Evolutionary conservation across 2,113 vertebrate species (phyloP).

Genomic region (Varanus salvator): DNA sequence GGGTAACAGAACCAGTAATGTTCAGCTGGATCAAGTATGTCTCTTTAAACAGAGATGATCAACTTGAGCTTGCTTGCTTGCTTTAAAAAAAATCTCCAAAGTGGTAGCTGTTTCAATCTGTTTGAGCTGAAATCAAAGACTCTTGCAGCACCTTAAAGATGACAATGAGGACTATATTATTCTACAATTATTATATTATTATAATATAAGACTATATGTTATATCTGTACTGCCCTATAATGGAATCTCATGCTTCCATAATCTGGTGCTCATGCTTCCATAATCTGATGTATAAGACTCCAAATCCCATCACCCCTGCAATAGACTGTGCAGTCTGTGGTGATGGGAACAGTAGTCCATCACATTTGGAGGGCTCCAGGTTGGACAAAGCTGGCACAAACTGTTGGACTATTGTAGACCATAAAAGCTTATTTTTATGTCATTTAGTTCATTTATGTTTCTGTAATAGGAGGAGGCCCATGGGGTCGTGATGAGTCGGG

Average conservation of each 20-base stretch:
- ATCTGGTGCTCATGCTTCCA: too few species aligned
- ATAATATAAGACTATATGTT: too few species aligned
- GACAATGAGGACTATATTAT: too few species aligned
- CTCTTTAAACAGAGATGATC: background rate
- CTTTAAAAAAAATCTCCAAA: background rate
- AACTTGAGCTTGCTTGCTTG: constrained; percentile 17
- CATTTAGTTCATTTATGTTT: background rate
- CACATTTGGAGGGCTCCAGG: background rate
- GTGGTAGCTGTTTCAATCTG: background rate
- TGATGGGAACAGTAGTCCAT: background rate
- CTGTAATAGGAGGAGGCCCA: background rate
- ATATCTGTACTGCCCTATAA: too few species aligned
- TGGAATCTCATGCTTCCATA: too few species aligned
- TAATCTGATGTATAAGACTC: background rate
- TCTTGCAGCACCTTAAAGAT: too few species aligned
- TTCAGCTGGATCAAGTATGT: background rate
- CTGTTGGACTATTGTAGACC: background rate
- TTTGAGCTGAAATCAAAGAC: background rate
- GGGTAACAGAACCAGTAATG: background rate
- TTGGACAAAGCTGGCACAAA: too few species aligned
- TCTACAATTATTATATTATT: too few species aligned
- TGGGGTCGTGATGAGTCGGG: too few species aligned
- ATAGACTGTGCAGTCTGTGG: background rate
- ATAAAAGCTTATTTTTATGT: background rate
- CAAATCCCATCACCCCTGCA: background rate